A percentile compares a stretch with the other conserved stretches of the same genome.
phyloP scores from a whole-genome alignment of 2,888 invertebrate species.

The Epicampocera succincta region DNA sequence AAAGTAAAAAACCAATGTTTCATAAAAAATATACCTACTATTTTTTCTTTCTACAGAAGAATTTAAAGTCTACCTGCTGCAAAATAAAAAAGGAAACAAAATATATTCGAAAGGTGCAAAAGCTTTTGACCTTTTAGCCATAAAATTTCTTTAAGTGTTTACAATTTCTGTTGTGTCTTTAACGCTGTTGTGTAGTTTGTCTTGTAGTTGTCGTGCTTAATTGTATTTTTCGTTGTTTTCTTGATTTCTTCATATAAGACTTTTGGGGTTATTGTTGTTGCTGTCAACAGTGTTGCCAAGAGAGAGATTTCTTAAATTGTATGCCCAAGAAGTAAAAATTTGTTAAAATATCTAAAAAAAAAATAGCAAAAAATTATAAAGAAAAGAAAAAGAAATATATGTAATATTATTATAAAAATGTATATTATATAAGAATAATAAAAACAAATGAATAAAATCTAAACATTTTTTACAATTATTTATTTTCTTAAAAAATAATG shows the following conservation, averaged over 20 bases:
- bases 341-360: background rate
- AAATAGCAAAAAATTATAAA: background rate
- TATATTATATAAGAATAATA: no score
- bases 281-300: slow-evolving; percentile 32
- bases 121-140: background rate
- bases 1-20: no score
- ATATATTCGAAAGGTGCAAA: background rate
- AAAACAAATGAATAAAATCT: no score
- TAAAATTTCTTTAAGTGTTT: slow-evolving; percentile 52
- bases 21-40: no score
- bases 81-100: background rate
- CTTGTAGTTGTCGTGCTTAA: slow-evolving; percentile 25
- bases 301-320: background rate
- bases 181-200: slow-evolving; percentile 20
- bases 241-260: slow-evolving; percentile 13
- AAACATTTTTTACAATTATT: no score
- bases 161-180: slow-evolving; percentile 23
- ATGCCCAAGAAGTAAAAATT: background rate
- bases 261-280: slow-evolving; percentile 23
- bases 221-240: slow-evolving; percentile 16
- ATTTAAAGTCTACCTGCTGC: background rate
- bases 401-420: no score
- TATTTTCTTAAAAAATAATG: no score
- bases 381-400: no score
- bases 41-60: no score